A percentile compares a stretch with the other conserved stretches of the same genome.
These are phyloP conservation scores for Triplophysa bombifrons DNA, from an alignment of 2,797 vertebrate genomes.

Conservation along the genomic window DNA sequence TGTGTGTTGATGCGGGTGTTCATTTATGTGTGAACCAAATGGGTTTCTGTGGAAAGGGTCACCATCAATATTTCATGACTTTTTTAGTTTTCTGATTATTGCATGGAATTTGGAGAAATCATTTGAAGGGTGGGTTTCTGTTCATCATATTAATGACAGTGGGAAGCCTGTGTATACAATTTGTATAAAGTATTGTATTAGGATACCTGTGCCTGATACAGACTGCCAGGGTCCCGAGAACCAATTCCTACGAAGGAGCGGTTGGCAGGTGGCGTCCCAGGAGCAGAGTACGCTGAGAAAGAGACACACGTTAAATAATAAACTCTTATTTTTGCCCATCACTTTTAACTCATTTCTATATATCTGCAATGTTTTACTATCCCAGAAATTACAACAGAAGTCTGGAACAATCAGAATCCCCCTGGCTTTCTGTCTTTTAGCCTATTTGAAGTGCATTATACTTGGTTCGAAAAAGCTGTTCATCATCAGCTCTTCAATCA, in stretches of 20 bases:
- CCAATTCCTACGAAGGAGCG: constrained; percentile 94
- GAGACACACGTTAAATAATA: neutral
- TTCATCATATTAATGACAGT: neutral
- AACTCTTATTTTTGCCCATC: neutral
- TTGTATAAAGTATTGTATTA: neutral
- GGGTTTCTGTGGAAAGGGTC: neutral
- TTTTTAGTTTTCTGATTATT: too few species aligned
- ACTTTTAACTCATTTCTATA: neutral
- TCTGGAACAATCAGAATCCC: neutral
- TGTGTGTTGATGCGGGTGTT: neutral
- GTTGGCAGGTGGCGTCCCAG: constrained; percentile 92
- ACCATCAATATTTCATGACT: too few species aligned
- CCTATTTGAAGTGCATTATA: neutral
- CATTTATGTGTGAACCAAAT: neutral
- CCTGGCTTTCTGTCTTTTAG: neutral
- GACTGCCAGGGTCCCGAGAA: constrained; percentile 90
- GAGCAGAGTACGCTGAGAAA: constrained; percentile 90
- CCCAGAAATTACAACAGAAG: neutral
- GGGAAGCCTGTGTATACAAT: neutral
- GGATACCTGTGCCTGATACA: constrained; percentile 88
- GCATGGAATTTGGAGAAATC: too few species aligned
- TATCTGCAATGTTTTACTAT: neutral
- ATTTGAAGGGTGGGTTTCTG: too few species aligned
- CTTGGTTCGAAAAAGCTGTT: neutral
- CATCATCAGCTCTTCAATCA: neutral